A percentile compares a stretch with the other conserved stretches of the same genome.
These are phyloP conservation scores for Macropodus opercularis DNA, from an alignment of 2,797 vertebrate genomes.

Conservation along the genomic window DNA sequence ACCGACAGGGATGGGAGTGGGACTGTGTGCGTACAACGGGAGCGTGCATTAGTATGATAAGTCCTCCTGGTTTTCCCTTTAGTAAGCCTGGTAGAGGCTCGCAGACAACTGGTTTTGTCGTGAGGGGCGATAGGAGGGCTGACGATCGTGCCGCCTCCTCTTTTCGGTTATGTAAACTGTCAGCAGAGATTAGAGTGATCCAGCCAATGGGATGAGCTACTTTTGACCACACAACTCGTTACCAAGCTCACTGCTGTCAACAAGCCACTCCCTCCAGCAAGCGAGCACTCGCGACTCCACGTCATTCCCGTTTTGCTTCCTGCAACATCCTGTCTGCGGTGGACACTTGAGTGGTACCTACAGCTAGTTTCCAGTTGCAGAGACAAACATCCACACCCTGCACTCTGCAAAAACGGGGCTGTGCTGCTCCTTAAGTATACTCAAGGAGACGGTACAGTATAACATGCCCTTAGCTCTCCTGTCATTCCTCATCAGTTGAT, in stretches of 20 bases:
- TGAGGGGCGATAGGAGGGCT: constrained; percentile 33
- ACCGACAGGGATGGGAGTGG: constrained; percentile 30
- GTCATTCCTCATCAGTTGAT: constrained; percentile 51
- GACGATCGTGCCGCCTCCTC: constrained; percentile 51
- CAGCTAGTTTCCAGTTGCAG: neutral
- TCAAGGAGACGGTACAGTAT: neutral
- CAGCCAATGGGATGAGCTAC: constrained; percentile 72
- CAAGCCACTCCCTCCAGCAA: constrained; percentile 30
- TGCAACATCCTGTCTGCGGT: neutral
- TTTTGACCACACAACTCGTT: constrained; percentile 71
- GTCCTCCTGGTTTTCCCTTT: constrained; percentile 29
- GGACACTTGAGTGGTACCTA: neutral
- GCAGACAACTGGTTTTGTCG: constrained; percentile 47
- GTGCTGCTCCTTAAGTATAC: neutral
- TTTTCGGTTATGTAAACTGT: constrained; percentile 76
- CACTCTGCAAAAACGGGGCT: neutral
- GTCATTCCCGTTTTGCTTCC: constrained; percentile 4
- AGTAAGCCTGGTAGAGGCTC: constrained; percentile 46
- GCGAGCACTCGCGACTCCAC: neutral
- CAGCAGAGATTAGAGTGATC: constrained; percentile 61
- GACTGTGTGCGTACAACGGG: constrained; percentile 29
- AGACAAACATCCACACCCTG: neutral
- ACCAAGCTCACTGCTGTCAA: neutral
- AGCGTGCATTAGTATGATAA: constrained; percentile 25
- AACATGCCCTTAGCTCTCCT: constrained; percentile 3